Evolutionary conservation across 2,888 invertebrate species (phyloP).

Genomic region (Morpho deidamia): DNA sequence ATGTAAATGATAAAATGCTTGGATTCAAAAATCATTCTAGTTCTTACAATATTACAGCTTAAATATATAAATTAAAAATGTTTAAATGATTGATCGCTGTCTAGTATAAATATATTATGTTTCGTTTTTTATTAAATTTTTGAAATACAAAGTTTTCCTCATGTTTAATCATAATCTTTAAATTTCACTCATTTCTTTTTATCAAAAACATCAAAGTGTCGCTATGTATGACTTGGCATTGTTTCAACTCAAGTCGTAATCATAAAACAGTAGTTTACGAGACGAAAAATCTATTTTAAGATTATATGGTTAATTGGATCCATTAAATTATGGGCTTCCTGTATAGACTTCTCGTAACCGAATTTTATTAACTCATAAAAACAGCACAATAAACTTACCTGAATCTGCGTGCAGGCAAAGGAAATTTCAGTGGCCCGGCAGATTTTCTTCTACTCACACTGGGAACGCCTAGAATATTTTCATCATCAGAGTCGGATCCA

Average conservation of each 20-base stretch:
- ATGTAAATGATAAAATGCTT: too few species aligned
- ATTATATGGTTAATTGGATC: background rate
- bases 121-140: too few species aligned
- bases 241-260: background rate
- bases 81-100: too few species aligned
- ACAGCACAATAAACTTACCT: constrained; percentile 44
- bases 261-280: background rate
- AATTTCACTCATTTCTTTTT: background rate
- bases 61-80: too few species aligned
- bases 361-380: too few species aligned
- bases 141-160: too few species aligned
- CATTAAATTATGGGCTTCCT: too few species aligned
- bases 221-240: background rate
- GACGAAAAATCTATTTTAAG: constrained; percentile 1
- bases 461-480: constrained; percentile 68
- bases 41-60: too few species aligned
- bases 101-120: background rate
- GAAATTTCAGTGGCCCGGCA: constrained; percentile 66
- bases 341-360: too few species aligned
- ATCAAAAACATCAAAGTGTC: constrained; percentile 5
- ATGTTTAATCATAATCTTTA: too few species aligned
- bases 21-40: too few species aligned
- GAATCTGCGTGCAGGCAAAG: constrained; percentile 56
- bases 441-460: constrained; percentile 73
- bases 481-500: constrained; percentile 64